Evolutionary conservation across 1,140 invertebrate species (phyloP), one percentile per base, ranked within the genome.

Genomic region (Papilio machaon): DNA sequence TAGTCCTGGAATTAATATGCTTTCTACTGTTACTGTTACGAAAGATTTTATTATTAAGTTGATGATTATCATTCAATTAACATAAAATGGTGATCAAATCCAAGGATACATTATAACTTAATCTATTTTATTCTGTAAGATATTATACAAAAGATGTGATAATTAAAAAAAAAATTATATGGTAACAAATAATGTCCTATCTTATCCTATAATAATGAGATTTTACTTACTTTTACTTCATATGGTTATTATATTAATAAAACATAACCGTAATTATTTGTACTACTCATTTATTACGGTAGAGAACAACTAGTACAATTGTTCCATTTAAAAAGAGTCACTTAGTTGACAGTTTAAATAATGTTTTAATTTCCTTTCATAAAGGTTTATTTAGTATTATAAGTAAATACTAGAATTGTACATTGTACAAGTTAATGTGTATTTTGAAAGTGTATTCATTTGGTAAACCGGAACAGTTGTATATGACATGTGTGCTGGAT

Each of bases 1-100:
- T 89, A 84, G 89, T 85, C 92, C 92, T 92, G 91, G 76, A 92
- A 92, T 88, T 87, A 87, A 91, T 82, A 87, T 82, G 85, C 80
- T 78, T 74, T 81, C 79, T 85, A 83, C 30, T 84, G 84, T 82
- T 64, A 73, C 82, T 58, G 19, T 74, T 79, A 81, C 30, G 49
- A 67, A 54, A 82, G 43, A 46, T 23, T 15, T 23, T 67, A 13
- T 58, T 49, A 47, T 49, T 23, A 46, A 43, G 38, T 7, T 43
- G 4, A 43, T 43, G 38, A 3, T 43, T 43, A 43, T 7, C 1
- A 7, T 7, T 4, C 38, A 4, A 43, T 43, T 2, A 15, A 17
- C 15, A 70, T 80, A 73, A 15, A 58, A 23, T 15, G 23, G 70
- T 70, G 58, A 67, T 70, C 64, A 78, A 52, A 52, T 52, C 49